Conservation (phyloP, 1,140 invertebrate genomes). For the Lordiphosa clarofinis region DNA sequence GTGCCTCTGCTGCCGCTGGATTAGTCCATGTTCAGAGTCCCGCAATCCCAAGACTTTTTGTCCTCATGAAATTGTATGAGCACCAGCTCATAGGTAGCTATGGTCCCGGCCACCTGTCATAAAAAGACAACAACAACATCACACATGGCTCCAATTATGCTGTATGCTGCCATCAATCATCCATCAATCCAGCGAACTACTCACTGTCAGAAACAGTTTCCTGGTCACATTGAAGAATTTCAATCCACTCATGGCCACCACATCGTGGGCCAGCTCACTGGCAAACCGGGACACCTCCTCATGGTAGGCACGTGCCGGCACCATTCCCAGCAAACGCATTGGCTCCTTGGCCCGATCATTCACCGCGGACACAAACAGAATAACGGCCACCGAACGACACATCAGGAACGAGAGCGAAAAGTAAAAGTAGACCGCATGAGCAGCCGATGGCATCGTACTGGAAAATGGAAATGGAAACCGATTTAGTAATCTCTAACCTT, state of each 20-base stretch:
- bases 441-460: conserved; percentile 68
- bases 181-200: neutral
- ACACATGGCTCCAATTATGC: neutral
- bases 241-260: conserved; percentile 82
- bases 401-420: conserved; percentile 83
- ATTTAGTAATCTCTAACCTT: too few relatives aligned
- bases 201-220: conserved; percentile 81
- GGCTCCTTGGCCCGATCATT: conserved; percentile 82
- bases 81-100: conserved; percentile 84
- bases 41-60: conserved; percentile 60
- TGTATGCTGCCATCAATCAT: neutral
- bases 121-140: too few relatives aligned
- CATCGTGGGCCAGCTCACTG: conserved; percentile 81
- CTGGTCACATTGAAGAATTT: conserved; percentile 84
- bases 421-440: conserved; percentile 82
- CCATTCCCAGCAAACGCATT: conserved; percentile 81
- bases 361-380: conserved; percentile 82
- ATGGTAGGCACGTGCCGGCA: conserved; percentile 81
- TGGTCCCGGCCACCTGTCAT: conserved; percentile 82
- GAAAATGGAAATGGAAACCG: too few relatives aligned
- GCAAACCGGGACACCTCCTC: conserved; percentile 82
- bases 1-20: neutral
- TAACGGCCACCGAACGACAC: conserved; percentile 81
- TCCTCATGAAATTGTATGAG: conserved; percentile 80
- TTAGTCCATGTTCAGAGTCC: conserved; percentile 7